These are phyloP conservation scores for Eugnorisma glareosa DNA, from an alignment of 2,888 invertebrate species.

Conservation along the genomic window DNA sequence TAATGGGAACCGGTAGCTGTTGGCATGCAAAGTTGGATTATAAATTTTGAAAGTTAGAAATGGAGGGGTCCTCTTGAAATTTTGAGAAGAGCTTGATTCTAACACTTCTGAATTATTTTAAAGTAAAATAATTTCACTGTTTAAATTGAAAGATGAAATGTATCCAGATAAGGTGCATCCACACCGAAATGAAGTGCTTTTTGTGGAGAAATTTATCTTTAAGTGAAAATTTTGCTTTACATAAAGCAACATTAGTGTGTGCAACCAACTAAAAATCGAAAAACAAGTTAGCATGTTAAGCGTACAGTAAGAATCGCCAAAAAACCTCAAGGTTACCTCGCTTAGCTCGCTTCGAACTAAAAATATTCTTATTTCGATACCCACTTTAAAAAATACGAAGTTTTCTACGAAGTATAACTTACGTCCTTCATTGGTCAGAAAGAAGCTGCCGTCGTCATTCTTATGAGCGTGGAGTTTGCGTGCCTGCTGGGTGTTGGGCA, in stretches of 20 bases:
- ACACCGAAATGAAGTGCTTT: neutral
- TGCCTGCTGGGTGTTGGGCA: slow-evolving; percentile 68
- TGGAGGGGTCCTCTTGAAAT: neutral
- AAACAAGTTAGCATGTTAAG: neutral
- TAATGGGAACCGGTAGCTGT: slow-evolving; percentile 70
- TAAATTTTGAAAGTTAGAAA: neutral
- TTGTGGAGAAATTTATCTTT: too few relatives aligned
- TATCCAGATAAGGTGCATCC: neutral
- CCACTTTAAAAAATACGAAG: neutral
- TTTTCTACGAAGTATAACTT: slow-evolving; percentile 40
- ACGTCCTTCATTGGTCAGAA: slow-evolving; percentile 72
- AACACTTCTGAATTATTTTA: neutral
- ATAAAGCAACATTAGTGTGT: neutral
- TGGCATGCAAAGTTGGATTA: neutral
- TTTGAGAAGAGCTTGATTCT: neutral
- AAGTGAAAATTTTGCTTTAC: neutral
- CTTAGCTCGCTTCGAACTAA: neutral
- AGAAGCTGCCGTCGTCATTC: slow-evolving; percentile 74
- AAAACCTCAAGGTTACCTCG: neutral
- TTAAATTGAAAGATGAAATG: too few relatives aligned
- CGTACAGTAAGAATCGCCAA: neutral
- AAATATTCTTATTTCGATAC: neutral
- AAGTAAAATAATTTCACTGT: neutral
- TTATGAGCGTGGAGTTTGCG: slow-evolving; percentile 76
- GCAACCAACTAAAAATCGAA: neutral